These are phyloP conservation scores for Cisticola juncidis DNA, from an alignment of 2,113 vertebrate species.

Conservation along the genomic window DNA sequence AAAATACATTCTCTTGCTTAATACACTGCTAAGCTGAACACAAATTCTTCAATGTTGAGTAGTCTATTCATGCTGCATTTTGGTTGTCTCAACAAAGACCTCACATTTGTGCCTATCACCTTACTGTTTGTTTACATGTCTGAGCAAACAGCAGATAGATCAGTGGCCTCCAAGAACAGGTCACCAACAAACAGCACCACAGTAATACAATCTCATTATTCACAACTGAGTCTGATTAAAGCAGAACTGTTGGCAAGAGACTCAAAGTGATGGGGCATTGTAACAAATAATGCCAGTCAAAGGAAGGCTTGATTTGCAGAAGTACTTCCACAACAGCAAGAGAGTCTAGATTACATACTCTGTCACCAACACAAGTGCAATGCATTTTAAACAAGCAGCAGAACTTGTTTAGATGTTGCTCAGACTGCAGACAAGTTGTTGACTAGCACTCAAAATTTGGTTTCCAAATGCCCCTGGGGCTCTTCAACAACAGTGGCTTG, in stretches of 20 bases:
- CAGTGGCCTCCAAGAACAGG: background rate
- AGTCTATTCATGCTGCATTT: background rate
- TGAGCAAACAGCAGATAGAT: background rate
- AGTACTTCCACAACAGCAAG: background rate
- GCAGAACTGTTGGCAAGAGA: background rate
- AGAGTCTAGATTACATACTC: background rate
- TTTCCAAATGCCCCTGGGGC: background rate
- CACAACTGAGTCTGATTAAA: background rate
- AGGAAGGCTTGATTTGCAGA: background rate
- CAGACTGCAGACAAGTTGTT: background rate
- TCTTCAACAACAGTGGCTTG: background rate
- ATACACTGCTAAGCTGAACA: background rate
- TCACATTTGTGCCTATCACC: background rate
- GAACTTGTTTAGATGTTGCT: background rate
- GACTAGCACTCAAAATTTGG: background rate
- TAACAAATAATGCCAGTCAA: background rate
- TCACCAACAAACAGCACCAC: background rate
- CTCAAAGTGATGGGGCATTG: background rate
- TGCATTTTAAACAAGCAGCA: background rate
- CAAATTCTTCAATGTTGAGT: background rate
- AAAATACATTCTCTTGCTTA: background rate
- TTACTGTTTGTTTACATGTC: background rate
- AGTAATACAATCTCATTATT: background rate
- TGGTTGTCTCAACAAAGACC: background rate
- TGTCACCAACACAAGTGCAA: background rate